Evolutionary conservation across 2,797 vertebrate genomes (phyloP).

Genomic region (Salarias fasciatus): DNA sequence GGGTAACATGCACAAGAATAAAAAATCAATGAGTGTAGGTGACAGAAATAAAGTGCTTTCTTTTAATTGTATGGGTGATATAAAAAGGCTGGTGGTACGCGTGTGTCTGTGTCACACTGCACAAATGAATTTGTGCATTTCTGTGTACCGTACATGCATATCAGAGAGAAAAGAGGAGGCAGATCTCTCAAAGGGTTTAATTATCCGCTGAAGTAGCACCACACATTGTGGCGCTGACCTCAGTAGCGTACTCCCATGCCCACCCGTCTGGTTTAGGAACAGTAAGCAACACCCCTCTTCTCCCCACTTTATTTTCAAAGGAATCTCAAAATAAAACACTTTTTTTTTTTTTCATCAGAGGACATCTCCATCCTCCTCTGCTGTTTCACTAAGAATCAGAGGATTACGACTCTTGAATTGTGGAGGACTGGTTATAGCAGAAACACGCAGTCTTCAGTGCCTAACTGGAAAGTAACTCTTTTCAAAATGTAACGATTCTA

Average conservation of each 20-base stretch:
- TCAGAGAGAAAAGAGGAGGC: slow-evolving; percentile 44
- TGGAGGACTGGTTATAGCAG: neutral
- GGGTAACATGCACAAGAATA: neutral
- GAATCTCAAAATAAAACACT: slow-evolving; percentile 38
- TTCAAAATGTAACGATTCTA: too few relatives aligned
- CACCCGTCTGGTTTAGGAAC: slow-evolving; percentile 35
- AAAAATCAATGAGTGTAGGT: slow-evolving; percentile 4
- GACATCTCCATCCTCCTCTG: neutral
- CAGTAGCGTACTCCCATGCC: slow-evolving; percentile 48
- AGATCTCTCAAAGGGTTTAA: slow-evolving; percentile 76
- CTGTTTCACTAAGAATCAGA: slow-evolving; percentile 7
- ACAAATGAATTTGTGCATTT: slow-evolving; percentile 29
- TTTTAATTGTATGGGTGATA: slow-evolving; percentile 25
- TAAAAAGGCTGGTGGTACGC: slow-evolving; percentile 7
- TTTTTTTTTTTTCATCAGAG: slow-evolving; percentile 13
- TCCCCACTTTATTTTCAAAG: slow-evolving; percentile 42
- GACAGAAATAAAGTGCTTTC: slow-evolving; percentile 28
- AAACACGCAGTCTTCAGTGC: neutral
- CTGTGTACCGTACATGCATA: slow-evolving; percentile 44
- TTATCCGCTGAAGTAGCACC: slow-evolving; percentile 73
- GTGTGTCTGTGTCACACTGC: slow-evolving; percentile 30
- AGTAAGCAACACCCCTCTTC: slow-evolving; percentile 24
- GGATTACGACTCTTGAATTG: slow-evolving; percentile 3
- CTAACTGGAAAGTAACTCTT: too few relatives aligned
- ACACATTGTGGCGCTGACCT: slow-evolving; percentile 70